Percentiles rank a stretch among this genome's conserved stretches.
These are phyloP conservation scores for Trinorchestia longiramus DNA, from an alignment of 1,140 invertebrate genomes.

Conservation along the genomic window DNA sequence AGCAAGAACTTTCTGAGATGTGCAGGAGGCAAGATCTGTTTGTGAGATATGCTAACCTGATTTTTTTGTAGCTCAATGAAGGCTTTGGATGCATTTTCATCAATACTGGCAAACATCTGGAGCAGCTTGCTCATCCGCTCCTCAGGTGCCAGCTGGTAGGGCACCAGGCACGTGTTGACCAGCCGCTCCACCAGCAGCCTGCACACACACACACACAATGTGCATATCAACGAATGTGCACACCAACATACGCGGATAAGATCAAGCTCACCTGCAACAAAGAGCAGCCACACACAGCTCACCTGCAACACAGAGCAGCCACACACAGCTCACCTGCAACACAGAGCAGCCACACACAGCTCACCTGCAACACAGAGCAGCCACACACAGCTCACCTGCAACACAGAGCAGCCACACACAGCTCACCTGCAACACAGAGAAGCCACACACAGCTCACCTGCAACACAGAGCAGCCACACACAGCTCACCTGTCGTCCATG, in stretches of 20 bases:
- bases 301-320: constrained; percentile 71
- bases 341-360: background rate
- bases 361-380: constrained; percentile 72
- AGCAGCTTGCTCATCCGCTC: constrained; percentile 96
- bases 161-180: constrained; percentile 95
- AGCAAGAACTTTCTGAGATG: no score
- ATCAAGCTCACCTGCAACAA: no score
- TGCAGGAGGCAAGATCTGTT: background rate
- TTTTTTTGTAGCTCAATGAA: constrained; percentile 95
- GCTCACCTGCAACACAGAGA: constrained; percentile 72
- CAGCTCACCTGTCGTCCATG: constrained; percentile 77
- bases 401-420: background rate
- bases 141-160: constrained; percentile 86
- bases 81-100: constrained; percentile 95
- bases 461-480: background rate
- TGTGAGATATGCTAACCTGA: constrained; percentile 74
- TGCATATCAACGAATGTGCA: background rate
- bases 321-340: constrained; percentile 71
- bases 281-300: constrained; percentile 46
- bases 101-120: constrained; percentile 90
- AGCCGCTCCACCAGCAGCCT: constrained; percentile 91
- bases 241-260: background rate
- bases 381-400: constrained; percentile 70
- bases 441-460: constrained; percentile 70
- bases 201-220: background rate